Evolutionary conservation across 2,888 invertebrate genomes (phyloP).

Genomic region (Escarpia spicata): DNA sequence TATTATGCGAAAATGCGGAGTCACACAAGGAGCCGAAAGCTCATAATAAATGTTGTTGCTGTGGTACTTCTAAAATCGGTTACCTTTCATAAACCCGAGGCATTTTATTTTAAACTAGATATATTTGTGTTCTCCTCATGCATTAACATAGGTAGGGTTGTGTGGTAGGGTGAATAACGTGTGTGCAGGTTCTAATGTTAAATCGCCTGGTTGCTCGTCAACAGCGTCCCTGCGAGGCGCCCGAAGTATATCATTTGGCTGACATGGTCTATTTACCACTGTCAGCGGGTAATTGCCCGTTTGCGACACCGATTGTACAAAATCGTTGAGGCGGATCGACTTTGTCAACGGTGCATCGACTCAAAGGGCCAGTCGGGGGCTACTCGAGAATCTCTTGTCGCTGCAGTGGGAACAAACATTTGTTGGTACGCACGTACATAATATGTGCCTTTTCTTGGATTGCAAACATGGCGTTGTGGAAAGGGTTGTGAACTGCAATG

Average conservation of each 20-base stretch:
- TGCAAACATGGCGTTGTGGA: too few species aligned
- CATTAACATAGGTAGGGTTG: not conserved
- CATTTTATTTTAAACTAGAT: too few species aligned
- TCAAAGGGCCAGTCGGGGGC: not conserved
- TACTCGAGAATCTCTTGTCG: too few species aligned
- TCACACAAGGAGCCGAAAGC: too few species aligned
- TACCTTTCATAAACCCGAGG: too few species aligned
- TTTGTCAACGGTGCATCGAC: not conserved
- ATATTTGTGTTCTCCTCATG: not conserved
- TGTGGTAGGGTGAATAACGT: not conserved
- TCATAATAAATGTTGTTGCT: too few species aligned
- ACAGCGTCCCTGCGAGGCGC: not conserved
- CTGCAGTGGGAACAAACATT: not conserved
- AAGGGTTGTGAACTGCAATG: too few species aligned
- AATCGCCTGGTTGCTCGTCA: not conserved
- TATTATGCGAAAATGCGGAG: too few species aligned
- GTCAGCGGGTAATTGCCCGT: conserved; percentile 11
- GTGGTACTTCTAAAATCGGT: too few species aligned
- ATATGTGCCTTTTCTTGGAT: not conserved
- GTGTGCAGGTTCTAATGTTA: not conserved
- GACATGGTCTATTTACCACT: not conserved
- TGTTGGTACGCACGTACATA: not conserved
- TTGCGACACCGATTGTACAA: not conserved
- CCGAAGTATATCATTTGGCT: not conserved
- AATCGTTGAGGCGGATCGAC: not conserved